Evolutionary conservation across 2,888 invertebrate species (phyloP), one percentile per base, ranked within the genome.

Genomic region (Diogma glabrata): DNA sequence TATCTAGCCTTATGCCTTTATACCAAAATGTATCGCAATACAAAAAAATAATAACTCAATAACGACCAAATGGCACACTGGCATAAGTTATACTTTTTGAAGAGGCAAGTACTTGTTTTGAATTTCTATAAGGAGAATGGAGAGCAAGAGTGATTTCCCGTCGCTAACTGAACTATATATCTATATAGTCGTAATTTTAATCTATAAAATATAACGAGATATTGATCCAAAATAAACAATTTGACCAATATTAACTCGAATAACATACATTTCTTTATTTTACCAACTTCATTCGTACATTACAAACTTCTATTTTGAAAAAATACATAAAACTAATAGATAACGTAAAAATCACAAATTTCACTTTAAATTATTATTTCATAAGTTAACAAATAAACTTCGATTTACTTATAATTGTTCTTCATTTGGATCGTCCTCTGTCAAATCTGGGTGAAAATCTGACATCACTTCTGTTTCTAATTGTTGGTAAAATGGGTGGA

Each of bases 171-270:
- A 28, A 28, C 3, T 33, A 33, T 33, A 33, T 33, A 4, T 33
- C 33, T 33, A 33, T 33, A 12, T 33, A 33, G 33, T 33, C 33
- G 33, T 33, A 33, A 33, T 33, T 33, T 33, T 33, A 33, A 33
- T 33, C 33, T 33, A 12, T 33, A 33, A 33, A 33, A 33, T 33
- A 33, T 33, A 16, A 33, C 33, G 33, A 3, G 33, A 3, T 33
- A 4, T 12, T 33, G 33, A 33, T 33, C 33, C 5, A 4, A 33
- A 33, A 33, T 4, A 33, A 33, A 33, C 33, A 33, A 33, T 33
- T 33, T 33, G 33, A 33, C 33, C 33, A 33, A 33, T 33, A 33
- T 10, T 33, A 33, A 33, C 33, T 33, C 33, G 33, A 33, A 14
- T 33, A 33, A 2, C 3, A 2, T 28, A 28, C 28, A 28, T 28